Conservation (phyloP, 2,888 invertebrate species). For the Anthrax anthrax region DNA sequence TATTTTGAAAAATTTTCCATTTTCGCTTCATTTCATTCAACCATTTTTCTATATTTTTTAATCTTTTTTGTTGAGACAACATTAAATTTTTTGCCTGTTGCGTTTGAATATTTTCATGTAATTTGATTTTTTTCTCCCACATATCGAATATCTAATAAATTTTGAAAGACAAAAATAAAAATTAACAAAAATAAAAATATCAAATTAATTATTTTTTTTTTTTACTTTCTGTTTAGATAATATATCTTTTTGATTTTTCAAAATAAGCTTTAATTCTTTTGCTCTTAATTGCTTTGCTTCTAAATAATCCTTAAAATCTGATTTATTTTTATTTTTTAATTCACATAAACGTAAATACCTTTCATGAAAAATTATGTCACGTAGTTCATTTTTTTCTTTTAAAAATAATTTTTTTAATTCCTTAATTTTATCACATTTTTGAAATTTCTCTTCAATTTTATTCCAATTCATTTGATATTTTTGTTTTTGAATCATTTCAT, state of each 20-base stretch:
- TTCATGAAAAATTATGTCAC: conserved; percentile 19
- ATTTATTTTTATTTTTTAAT: conserved; percentile 6
- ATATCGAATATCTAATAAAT: too few species aligned
- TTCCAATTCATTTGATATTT: conserved; percentile 14
- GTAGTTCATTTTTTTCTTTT: conserved; percentile 21
- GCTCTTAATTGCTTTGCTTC: background rate
- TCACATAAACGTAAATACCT: conserved; percentile 20
- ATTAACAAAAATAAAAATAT: too few species aligned
- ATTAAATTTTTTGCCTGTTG: too few species aligned
- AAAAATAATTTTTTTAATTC: conserved; percentile 16
- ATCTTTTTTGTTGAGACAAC: too few species aligned
- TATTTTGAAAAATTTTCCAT: too few species aligned
- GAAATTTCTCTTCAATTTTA: conserved; percentile 16
- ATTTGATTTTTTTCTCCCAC: too few species aligned
- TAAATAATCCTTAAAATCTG: background rate
- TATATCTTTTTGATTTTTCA: background rate
- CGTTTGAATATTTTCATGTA: too few species aligned
- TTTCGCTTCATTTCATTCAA: too few species aligned
- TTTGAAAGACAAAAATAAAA: too few species aligned
- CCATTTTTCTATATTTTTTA: too few species aligned
- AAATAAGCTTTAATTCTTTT: background rate
- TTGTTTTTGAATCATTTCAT: conserved; percentile 19
- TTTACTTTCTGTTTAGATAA: background rate
- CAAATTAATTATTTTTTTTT: too few species aligned
- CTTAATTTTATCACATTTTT: conserved; percentile 17